Percentiles rank a stretch among this genome's conserved stretches.
Evolutionary conservation across 2,113 vertebrate species (phyloP).

Genomic region (Seriola rivoliana): DNA sequence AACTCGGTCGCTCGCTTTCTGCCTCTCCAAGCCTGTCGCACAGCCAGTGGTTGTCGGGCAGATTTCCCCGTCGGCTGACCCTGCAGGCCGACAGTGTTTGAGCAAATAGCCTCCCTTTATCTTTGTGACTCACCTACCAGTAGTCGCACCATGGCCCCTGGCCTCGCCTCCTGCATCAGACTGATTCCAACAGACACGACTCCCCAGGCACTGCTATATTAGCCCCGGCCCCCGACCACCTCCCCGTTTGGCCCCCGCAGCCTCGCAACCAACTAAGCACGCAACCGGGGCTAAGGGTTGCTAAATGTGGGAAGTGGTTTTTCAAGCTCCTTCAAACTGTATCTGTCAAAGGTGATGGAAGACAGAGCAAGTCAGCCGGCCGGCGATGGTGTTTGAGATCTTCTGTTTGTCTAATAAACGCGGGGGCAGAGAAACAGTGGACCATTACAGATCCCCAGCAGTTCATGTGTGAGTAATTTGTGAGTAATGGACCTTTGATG

Average conservation of each 20-base stretch:
- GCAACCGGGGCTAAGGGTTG: slow-evolving; percentile 42
- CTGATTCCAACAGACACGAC: slow-evolving; percentile 71
- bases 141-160: slow-evolving; percentile 38
- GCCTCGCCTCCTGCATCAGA: slow-evolving; percentile 60
- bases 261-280: slow-evolving; percentile 36
- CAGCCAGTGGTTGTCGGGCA: slow-evolving; percentile 57
- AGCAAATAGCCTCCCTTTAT: slow-evolving; percentile 58
- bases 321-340: slow-evolving; percentile 23
- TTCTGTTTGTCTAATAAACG: slow-evolving; percentile 12
- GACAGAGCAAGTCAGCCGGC: slow-evolving; percentile 4
- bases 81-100: slow-evolving; percentile 50
- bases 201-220: slow-evolving; percentile 61
- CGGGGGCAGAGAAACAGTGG: slow-evolving; percentile 1
- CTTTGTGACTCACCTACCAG: slow-evolving; percentile 70
- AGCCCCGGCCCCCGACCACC: slow-evolving; percentile 27
- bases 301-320: slow-evolving; percentile 43
- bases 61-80: slow-evolving; percentile 49
- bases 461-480: slow-evolving; percentile 46
- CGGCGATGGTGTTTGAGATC: not conserved
- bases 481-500: slow-evolving; percentile 29
- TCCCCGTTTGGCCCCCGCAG: slow-evolving; percentile 26
- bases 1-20: slow-evolving; percentile 1
- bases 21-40: slow-evolving; percentile 10
- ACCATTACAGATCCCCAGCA: slow-evolving; percentile 25
- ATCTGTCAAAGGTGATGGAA: slow-evolving; percentile 30